Evolutionary conservation across 1,140 invertebrate genomes (phyloP).

Genomic region (Drosophila busckii): DNA sequence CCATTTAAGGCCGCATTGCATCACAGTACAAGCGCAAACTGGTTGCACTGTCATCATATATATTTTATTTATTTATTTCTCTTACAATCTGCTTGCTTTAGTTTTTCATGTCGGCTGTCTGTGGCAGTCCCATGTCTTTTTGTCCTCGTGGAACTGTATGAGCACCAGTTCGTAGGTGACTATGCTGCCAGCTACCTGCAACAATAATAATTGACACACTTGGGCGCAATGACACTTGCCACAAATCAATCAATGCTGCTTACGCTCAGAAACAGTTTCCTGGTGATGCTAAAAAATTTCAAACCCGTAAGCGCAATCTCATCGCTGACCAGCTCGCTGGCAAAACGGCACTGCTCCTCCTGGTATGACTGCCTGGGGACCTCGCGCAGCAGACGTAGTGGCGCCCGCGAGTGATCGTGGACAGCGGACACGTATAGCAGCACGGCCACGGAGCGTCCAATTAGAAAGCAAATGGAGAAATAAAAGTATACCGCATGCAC

Average conservation of each 20-base stretch:
- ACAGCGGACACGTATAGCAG: constrained; percentile 82
- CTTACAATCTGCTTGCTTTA: background rate
- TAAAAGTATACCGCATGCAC: constrained; percentile 81
- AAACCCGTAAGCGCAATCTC: constrained; percentile 82
- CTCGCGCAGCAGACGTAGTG: constrained; percentile 80
- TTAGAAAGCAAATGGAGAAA: constrained; percentile 83
- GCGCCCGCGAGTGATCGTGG: constrained; percentile 81
- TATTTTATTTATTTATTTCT: background rate
- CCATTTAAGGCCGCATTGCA: constrained; percentile 69
- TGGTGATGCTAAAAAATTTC: constrained; percentile 83
- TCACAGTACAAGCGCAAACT: constrained; percentile 38
- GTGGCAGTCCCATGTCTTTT: constrained; percentile 58
- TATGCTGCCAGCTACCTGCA: constrained; percentile 81
- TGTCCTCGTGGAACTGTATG: constrained; percentile 78
- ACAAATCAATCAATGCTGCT: constrained; percentile 19
- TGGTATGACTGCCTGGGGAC: constrained; percentile 80
- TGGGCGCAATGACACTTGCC: background rate
- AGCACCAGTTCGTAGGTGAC: constrained; percentile 84
- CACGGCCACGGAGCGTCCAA: constrained; percentile 81
- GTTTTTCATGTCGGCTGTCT: background rate
- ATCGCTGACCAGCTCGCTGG: constrained; percentile 81
- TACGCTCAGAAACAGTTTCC: constrained; percentile 81
- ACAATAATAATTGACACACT: background rate
- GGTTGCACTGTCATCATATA: constrained; percentile 11
- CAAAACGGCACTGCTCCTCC: constrained; percentile 81